phyloP scores from a whole-genome alignment of 2,113 vertebrate genomes.

The Corythaeola cristata region DNA sequence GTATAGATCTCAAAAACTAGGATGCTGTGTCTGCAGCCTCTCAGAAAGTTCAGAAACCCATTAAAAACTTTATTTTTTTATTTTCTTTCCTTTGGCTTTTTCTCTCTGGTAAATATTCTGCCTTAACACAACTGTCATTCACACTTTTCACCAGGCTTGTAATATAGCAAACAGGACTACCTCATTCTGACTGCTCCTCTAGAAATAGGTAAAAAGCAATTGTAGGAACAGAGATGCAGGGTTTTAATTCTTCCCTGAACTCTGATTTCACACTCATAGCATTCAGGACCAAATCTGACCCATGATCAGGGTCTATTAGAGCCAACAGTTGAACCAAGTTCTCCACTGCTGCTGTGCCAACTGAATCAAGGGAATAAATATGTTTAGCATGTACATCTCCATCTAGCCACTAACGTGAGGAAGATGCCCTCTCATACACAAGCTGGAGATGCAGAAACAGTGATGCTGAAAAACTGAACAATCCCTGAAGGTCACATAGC shows the following conservation, averaged over 20 bases:
- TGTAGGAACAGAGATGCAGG: not conserved
- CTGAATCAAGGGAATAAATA: not conserved
- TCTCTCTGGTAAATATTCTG: not conserved
- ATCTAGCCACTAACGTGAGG: not conserved
- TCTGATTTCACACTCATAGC: not conserved
- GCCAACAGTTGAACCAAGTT: not conserved
- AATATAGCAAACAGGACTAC: not conserved
- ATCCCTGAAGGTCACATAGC: not conserved
- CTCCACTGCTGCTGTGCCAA: not conserved
- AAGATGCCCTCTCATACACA: not conserved
- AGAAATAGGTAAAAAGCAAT: not conserved
- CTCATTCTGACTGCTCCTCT: not conserved
- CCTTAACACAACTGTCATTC: not conserved
- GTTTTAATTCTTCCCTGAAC: not conserved
- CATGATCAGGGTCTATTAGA: not conserved
- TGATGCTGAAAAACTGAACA: not conserved
- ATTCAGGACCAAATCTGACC: not conserved
- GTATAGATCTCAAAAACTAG: slow-evolving; percentile 20
- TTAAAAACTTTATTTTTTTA: slow-evolving; percentile 5
- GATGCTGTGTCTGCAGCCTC: slow-evolving; percentile 26
- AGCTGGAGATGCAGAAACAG: not conserved
- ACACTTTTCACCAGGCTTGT: not conserved
- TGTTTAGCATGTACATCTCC: not conserved
- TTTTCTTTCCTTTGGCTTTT: not conserved
- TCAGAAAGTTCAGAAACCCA: not conserved